Evolutionary conservation across 2,113 vertebrate species (phyloP), one percentile per base, ranked within the genome.

Genomic region (Axis porcinus): DNA sequence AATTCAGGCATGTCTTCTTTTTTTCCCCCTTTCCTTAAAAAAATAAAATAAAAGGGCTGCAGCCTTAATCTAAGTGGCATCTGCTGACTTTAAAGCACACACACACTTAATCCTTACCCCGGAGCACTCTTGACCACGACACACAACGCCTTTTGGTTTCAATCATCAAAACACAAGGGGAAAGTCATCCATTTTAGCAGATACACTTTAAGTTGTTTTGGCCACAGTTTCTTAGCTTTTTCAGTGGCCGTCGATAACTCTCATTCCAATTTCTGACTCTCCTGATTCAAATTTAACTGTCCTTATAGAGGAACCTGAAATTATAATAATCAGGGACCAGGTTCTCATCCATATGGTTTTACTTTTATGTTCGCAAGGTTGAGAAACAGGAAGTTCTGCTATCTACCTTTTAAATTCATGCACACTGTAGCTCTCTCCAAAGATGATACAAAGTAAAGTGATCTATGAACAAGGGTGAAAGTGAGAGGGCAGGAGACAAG

Each of bases 31-130:
- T 25, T 28, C 10, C 47, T 79, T 84, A 30, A 58, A 79, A 85
- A 62, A 40, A 79, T 28, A 54, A 47, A 92, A 86, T 13, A 87
- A 70, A 58, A 93, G 95, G 43, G n/a, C 79, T 87, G 67, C 52
- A 92, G 85, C 23, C 45, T 27, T 92, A 84, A 94, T 97, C 67
- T 94, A 90, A 97, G 64, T 81, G 95, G 84, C 95, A 96, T 96
- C 94, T 95, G 91, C 40, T 92, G 81, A 81, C 84, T 95, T 97
- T 60, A 76, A 81, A 93, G 74, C 78, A 87, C 74, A 88, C 74
- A 88, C 33, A 85, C 50, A 95, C 85, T 96, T 36, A 67, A 50
- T 93, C 93, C 76, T 62, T 25, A 47, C 47, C 60, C 82, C 12
- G 19, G 55, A 76, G 62, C 25, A 28, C 74, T 83, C 52, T 23